phyloP scores from a whole-genome alignment of 1,140 invertebrate species.

The Ceratosolen solmsi region DNA sequence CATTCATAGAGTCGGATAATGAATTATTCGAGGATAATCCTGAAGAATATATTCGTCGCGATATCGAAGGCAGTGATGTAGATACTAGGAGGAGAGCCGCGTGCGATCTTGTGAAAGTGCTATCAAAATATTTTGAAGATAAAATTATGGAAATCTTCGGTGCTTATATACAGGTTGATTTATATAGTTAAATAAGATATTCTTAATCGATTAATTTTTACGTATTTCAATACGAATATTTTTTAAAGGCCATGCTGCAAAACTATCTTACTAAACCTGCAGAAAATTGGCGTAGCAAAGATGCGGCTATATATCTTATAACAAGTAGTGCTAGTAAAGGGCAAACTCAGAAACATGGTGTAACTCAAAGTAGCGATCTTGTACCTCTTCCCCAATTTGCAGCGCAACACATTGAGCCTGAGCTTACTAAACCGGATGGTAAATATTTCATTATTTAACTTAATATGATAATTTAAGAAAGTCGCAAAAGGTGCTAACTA shows the following conservation, averaged over 20 bases:
- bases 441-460: conserved; percentile 23
- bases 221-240: conserved; percentile 44
- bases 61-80: conserved; percentile 99
- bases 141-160: conserved; percentile 95
- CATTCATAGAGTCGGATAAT: conserved; percentile 87
- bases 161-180: conserved; percentile 82
- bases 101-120: conserved; percentile 94
- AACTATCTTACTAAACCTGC: conserved; percentile 85
- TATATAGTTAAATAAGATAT: conserved; percentile 1
- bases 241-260: conserved; percentile 81
- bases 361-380: conserved; percentile 91
- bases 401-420: conserved; percentile 86
- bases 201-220: conserved; percentile 35
- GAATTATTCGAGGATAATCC: conserved; percentile 98
- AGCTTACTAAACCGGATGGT: conserved; percentile 84
- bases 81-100: conserved; percentile 95
- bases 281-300: conserved; percentile 93
- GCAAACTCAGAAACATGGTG: conserved; percentile 92
- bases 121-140: conserved; percentile 91
- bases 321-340: conserved; percentile 94
- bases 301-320: conserved; percentile 96
- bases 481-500: too few relatives aligned
- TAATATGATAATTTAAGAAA: too few relatives aligned
- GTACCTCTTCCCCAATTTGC: conserved; percentile 93
- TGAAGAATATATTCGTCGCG: conserved; percentile 96